Evolutionary conservation across 1,140 invertebrate genomes (phyloP), one percentile per base, ranked within the genome.

Genomic region (Drosophila obscura): DNA sequence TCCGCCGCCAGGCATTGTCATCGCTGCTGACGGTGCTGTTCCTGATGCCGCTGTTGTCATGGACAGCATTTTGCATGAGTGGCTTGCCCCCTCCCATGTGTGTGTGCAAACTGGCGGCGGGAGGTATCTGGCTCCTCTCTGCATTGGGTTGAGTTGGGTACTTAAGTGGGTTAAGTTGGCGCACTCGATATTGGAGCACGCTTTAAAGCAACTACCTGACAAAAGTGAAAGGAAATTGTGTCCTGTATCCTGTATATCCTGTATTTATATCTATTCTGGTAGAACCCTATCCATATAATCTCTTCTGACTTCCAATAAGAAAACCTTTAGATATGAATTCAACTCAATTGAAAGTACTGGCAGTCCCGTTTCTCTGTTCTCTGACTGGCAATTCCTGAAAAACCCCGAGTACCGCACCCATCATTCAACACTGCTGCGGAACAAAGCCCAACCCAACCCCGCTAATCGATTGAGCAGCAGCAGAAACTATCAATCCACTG

Each of bases 41-140:
- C 8, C 31, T 3, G 7, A 9, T 24, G 8, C 31, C 0, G 71
- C 48, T 52, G 72, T 74, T 74, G 72, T 74, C 72, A 75, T 57
- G 48, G 53, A 26, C 72, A 66, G 71, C 26, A 41, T 43, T 74
- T 48, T 65, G 72, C 72, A 75, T 64, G 60, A 74, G 69, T 74
- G 53, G 51, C 55, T 35, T 19, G 51, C 8, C 22, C 3, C 22
- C 22, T 19, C 28, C 24, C 43, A 49, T 39, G 53, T 59, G 52
- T 26, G 66, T 9, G 22, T 49, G 50, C 24, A 44, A 6, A 9
- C 8, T 9, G 19, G 22, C n/a, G 8, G 39, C 5, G 4, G 15
- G 19, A n/a, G 22, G 41, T 39, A 24, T 19, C 41, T 26, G 56
- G 43, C 19, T 11, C 13, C 28, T 9, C 28, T 46, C 22, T 39